These are phyloP conservation scores for Sorex araneus DNA, from an alignment of 2,113 vertebrate species.

Conservation along the genomic window DNA sequence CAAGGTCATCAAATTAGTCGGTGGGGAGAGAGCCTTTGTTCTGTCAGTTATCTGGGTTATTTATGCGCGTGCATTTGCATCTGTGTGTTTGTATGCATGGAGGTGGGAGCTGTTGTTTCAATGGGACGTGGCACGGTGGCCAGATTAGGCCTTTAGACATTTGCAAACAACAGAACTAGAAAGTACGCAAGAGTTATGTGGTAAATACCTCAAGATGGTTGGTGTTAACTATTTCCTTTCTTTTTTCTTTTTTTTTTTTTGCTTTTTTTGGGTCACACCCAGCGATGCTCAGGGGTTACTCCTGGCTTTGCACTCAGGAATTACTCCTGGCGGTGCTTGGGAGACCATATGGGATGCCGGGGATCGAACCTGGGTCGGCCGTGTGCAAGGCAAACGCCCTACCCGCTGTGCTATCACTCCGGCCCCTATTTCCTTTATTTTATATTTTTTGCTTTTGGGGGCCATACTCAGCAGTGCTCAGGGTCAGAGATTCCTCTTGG, in stretches of 20 bases:
- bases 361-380: no score
- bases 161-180: conserved; percentile 1
- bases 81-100: not conserved
- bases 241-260: no score
- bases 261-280: no score
- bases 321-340: no score
- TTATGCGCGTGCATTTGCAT: not conserved
- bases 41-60: not conserved
- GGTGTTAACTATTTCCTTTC: not conserved
- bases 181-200: not conserved
- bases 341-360: no score
- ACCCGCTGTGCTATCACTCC: no score
- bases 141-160: not conserved
- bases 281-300: no score
- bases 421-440: not conserved
- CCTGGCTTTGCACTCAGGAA: no score
- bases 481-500: no score
- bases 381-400: no score
- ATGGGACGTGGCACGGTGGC: not conserved
- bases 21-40: not conserved
- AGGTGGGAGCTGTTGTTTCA: conserved; percentile 23
- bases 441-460: no score
- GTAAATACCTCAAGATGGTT: not conserved
- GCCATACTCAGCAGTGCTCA: no score
- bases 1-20: conserved; percentile 3